Base-by-base conservation (phyloP, 2,888 invertebrate species). In the Taphrorychus bicolor region DNA sequence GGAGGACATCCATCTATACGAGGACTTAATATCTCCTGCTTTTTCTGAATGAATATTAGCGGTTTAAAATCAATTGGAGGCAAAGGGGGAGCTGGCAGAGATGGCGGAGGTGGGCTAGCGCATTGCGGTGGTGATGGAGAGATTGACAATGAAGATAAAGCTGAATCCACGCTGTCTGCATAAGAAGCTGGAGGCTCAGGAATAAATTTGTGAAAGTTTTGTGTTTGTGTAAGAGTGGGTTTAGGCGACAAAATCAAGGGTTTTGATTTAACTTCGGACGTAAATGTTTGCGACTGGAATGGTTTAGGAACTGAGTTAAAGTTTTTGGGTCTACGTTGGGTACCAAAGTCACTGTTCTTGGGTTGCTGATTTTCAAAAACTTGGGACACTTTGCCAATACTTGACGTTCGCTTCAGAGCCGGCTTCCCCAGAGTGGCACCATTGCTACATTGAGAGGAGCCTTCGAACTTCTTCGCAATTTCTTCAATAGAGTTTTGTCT, bases 381-480 rank as follows among this genome's bases (percentile, higher is more conserved):
- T 49, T 70, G 73, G 7, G 74, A 69, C 32, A 73, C 73, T 64
- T 73, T 71, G 9, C 65, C 72, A 22, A 75, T 73, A 62, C 75
- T 75, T 0, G 68, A 23, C 2, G 71, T 68, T 24, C 71, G 69
- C 51, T 72, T 72, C 16, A 51, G 11, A 4, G 51, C 41, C 9
- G 49, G 21, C 48, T 62, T 70, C 7, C 16, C 32, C 1, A 2
- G 24, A 0, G 41, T 19, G 1, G 18, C 41, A 16, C 54, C 58
- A 42, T 63, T 40, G 2, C 2, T 7, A 5, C 14, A 16, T 14
- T 45, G 14, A 17, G 3, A 5, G 17, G 14, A 5, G 1, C 63
- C 48, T 52, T 74, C 72, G 53, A 74, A 73, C 52, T 71, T 72
- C 53, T 71, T 72, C 1, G 71, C 65, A 42, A 72, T 61, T 52